Base-by-base conservation (phyloP, 2,888 invertebrate genomes). In the Melanostoma scalare region DNA sequence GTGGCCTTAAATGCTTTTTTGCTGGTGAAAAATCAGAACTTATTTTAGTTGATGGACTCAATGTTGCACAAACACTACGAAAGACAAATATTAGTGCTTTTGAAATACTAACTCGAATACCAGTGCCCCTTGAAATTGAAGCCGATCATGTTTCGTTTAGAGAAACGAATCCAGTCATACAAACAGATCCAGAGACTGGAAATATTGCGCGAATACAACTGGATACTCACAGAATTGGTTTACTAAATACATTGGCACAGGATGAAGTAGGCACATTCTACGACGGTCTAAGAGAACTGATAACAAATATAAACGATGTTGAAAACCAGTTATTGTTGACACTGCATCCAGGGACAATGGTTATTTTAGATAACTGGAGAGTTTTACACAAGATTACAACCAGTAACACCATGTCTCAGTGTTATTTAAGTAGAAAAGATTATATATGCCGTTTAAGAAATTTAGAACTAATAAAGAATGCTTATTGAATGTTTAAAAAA, bases 331-430 rank as follows among this genome's bases (percentile, higher is more conserved):
- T 93, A 92, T 89, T 90, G 87, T 91, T 94, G 55, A 93, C 93
- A 89, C 89, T 94, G 5, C 88, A 88, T 61, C 94, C 95, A 85
- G 96, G 96, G 33, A 92, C 92, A 2, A 93, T 96, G 2, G 89
- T 95, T 86, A 93, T 94, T 75, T 92, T 96, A 86, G 95, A 96
- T 88, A 96, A 96, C 90, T 96, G 94, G 92, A 92, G 96, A 78
- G 92, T 95, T 3, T 89, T 96, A 6, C 96, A 96, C 87, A 95
- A 95, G 0, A 91, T 95, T 69, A 92, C 92, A 0, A 92, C 91
- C 0, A 95, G 94, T 89, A 92, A 92, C 6, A 96, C 95, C 44
- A 77, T 71, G 6, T 82, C 6, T 1, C 67, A 69, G 36, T 58
- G 75, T 30, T 85, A 81, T 40, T 35, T 87, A 5, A 71, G 76